Evolutionary conservation across 37 sponge, comb jelly and placozoan genomes (phyloP), one percentile per base, ranked within the genome.

Genomic region (Chondrosia reniformis): DNA sequence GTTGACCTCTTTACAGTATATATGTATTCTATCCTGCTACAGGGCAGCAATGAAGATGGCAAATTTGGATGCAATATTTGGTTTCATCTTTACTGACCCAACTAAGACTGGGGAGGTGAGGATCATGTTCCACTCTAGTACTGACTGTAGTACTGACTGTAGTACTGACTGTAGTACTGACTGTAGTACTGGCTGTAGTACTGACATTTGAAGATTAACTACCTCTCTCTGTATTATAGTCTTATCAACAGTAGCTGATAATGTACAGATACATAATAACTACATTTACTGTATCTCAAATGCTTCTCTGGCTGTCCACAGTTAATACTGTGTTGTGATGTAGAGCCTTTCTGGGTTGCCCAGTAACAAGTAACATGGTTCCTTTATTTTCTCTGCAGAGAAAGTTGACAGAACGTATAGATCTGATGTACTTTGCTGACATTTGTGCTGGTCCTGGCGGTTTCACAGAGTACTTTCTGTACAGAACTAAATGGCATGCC

Each of bases 381-480:
- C 27, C 25, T 33, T 54, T 62, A 37, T 25, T 67, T 36, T 37
- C 33, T 19, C 17, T 38, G 41, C 62, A 92, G 78, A 79, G 36
- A 56, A 63, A 54, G 4, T 34, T 74, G 33, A 66, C 80, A 0
- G 79, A 57, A 31, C 36, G 63, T 22, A 27, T 57, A 40, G 85
- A 90, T 67, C 64, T 92, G 19, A 61, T 98, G 34, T 98, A 95
- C 44, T 98, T 95, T 86, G 99, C 93, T 73, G 99, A 98, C 75
- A 84, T 98, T 28, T 98, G 99, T 84, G 95, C 99, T 83, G 99
- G 93, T 54, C 99, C 99, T n/a, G 99, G 99, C 45, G 99, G 99
- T n/a, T 98, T 98, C 56, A 88, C 93, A n/a, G 99, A 98, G 81
- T 98, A 98, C 78, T 82, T 98, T 32, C 84, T 98, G 19, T 98